Conservation (phyloP, 1,140 invertebrate genomes). For the Drosophila neocordata region DNA sequence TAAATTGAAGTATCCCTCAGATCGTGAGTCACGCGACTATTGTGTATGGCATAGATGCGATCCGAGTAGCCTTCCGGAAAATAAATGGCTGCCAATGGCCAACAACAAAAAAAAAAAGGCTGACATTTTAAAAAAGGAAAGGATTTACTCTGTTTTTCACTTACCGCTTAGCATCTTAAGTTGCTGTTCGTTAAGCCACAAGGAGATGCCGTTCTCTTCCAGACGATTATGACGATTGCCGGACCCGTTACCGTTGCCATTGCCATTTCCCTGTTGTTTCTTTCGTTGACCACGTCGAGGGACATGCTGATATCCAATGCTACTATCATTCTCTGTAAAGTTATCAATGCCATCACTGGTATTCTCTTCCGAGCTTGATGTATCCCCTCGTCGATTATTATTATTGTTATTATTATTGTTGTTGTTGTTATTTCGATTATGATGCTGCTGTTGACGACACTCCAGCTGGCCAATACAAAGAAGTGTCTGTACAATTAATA, state of each 20-base stretch:
- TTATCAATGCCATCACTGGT: conserved; percentile 48
- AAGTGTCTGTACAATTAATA: conserved; percentile 66
- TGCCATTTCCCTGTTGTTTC: conserved; percentile 40
- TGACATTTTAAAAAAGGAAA: too few species aligned
- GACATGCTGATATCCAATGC: conserved; percentile 20
- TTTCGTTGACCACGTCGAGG: conserved; percentile 54
- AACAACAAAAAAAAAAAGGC: too few species aligned
- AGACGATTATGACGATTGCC: conserved; percentile 55
- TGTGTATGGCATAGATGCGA: conserved; percentile 94
- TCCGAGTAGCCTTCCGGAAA: conserved; percentile 84
- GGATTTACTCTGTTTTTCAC: conserved; percentile 2
- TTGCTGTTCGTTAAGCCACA: conserved; percentile 95
- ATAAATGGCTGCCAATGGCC: conserved; percentile 55
- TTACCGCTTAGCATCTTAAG: conserved; percentile 94
- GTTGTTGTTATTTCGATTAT: conserved; percentile 55
- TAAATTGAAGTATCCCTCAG: conserved; percentile 95
- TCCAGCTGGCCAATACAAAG: conserved; percentile 65
- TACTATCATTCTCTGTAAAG: conserved; percentile 49
- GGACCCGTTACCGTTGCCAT: conserved; percentile 22
- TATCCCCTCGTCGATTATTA: conserved; percentile 51
- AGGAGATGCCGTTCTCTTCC: conserved; percentile 86
- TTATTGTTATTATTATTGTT: conserved; percentile 57
- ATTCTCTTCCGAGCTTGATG: conserved; percentile 61
- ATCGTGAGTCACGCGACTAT: conserved; percentile 92
- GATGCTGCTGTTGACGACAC: conserved; percentile 71